Evolutionary conservation across 2,797 vertebrate species (phyloP).

Genomic region (Hemitrygon akajei): DNA sequence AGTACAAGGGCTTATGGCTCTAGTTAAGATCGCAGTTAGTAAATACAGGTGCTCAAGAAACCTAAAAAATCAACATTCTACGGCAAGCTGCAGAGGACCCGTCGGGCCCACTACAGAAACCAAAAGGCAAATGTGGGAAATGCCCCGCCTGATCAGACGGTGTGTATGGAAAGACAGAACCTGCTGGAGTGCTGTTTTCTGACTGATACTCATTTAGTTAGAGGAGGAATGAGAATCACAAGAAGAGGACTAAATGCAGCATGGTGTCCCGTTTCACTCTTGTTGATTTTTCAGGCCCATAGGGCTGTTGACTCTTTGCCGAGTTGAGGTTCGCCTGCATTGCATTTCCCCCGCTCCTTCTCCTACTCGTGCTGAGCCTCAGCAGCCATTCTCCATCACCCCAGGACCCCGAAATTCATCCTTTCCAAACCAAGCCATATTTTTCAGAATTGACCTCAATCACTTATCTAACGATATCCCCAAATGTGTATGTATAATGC

Average conservation of each 20-base stretch:
- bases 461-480: not conserved
- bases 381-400: too few species aligned
- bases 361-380: too few species aligned
- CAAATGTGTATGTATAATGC: not conserved
- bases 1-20: too few species aligned
- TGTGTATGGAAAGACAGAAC: too few species aligned
- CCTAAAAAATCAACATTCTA: too few species aligned
- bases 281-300: not conserved
- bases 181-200: not conserved
- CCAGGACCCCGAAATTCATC: not conserved
- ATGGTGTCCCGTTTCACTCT: not conserved
- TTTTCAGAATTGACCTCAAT: not conserved
- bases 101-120: too few species aligned
- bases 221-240: not conserved
- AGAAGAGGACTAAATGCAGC: not conserved
- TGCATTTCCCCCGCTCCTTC: not conserved
- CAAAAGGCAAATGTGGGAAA: too few species aligned
- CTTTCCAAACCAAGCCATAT: not conserved
- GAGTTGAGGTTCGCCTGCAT: not conserved
- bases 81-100: too few species aligned
- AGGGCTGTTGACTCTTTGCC: not conserved
- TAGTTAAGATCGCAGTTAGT: too few species aligned
- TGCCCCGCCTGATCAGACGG: too few species aligned
- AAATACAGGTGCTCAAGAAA: too few species aligned
- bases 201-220: not conserved